Percentiles rank a stretch among this genome's conserved stretches.
These are phyloP conservation scores for Dryomyza anilis DNA, from an alignment of 2,888 invertebrate genomes.

Conservation along the genomic window DNA sequence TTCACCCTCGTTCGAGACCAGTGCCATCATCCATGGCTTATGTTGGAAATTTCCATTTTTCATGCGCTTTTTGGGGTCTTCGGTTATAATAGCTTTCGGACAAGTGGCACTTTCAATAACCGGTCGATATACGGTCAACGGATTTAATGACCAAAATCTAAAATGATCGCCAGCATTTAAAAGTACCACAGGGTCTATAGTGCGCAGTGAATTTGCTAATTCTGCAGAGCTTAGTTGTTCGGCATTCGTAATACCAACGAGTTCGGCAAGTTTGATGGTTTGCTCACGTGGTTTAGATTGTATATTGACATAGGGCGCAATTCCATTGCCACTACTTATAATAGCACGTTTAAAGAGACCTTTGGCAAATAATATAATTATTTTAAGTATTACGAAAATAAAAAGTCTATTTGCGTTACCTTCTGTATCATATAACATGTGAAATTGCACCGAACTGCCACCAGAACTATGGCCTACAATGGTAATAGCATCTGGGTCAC, in stretches of 20 bases:
- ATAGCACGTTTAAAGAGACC: constrained; percentile 61
- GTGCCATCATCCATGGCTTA: constrained; percentile 62
- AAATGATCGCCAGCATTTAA: constrained; percentile 55
- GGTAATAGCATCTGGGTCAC: constrained; percentile 58
- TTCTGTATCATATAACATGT: constrained; percentile 59
- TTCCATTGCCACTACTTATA: constrained; percentile 59
- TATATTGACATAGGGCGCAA: constrained; percentile 44
- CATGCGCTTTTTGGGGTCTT: constrained; percentile 56
- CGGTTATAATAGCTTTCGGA: constrained; percentile 59
- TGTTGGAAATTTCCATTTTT: constrained; percentile 51
- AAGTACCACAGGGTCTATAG: constrained; percentile 52
- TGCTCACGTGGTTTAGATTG: constrained; percentile 44
- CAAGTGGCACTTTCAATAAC: constrained; percentile 56
- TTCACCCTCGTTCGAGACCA: constrained; percentile 59
- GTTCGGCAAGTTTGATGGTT: constrained; percentile 51
- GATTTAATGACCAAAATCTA: constrained; percentile 61
- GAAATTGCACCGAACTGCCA: constrained; percentile 59
- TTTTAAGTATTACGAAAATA: too few relatives aligned
- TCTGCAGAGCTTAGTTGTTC: constrained; percentile 39
- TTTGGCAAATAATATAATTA: too few relatives aligned
- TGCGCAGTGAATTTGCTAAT: constrained; percentile 56
- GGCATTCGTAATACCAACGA: constrained; percentile 50
- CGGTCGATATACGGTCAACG: constrained; percentile 56
- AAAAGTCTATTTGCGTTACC: constrained; percentile 48
- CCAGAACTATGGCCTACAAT: constrained; percentile 63